Evolutionary conservation across 2,888 invertebrate genomes (phyloP).

Genomic region (Lampropteryx suffumata): DNA sequence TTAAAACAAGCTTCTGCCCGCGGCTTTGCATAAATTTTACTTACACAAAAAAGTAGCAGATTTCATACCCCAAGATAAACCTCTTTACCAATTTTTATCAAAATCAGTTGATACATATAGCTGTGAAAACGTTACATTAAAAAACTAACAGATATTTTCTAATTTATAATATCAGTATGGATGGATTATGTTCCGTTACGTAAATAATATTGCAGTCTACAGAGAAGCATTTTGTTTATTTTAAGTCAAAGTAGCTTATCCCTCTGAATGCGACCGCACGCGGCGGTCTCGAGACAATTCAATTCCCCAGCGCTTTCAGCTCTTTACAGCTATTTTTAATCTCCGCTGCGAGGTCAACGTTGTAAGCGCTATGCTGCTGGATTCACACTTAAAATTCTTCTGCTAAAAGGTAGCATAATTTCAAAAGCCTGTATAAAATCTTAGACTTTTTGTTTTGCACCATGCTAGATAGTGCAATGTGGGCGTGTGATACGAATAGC

Average conservation of each 20-base stretch:
- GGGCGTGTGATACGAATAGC: background rate
- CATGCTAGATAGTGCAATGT: background rate
- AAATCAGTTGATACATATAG: too few species aligned
- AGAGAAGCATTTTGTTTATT: too few species aligned
- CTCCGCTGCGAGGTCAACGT: conserved; percentile 16
- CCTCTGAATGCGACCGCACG: background rate
- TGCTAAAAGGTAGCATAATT: conserved; percentile 12
- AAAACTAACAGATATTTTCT: too few species aligned
- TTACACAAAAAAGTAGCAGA: too few species aligned
- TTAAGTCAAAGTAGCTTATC: background rate
- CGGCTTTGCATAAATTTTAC: too few species aligned
- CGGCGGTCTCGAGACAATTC: conserved; percentile 20
- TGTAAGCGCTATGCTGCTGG: conserved; percentile 1
- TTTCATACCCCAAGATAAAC: too few species aligned
- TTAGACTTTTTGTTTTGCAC: background rate
- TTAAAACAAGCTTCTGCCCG: too few species aligned
- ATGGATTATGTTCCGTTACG: too few species aligned
- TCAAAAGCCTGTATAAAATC: background rate
- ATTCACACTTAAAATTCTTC: conserved; percentile 12
- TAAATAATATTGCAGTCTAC: too few species aligned
- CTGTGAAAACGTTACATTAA: too few species aligned
- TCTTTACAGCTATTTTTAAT: conserved; percentile 22
- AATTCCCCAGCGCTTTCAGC: conserved; percentile 22
- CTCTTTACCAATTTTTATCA: too few species aligned
- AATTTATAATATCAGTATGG: too few species aligned